A percentile compares a stretch with the other conserved stretches of the same genome.
Evolutionary conservation across 2,888 invertebrate genomes (phyloP).

Genomic region (Melanargia galathea): DNA sequence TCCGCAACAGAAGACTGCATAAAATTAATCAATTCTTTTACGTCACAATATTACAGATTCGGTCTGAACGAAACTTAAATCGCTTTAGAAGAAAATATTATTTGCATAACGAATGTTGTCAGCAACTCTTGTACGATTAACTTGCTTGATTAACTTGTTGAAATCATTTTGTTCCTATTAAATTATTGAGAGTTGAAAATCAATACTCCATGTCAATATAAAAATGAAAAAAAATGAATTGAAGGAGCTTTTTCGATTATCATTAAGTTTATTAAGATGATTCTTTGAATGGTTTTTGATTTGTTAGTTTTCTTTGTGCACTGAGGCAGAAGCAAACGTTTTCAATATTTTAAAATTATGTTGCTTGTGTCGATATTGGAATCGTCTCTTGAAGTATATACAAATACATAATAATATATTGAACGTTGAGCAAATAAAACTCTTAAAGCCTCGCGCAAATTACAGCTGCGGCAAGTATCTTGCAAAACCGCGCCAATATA

Average conservation of each 20-base stretch:
- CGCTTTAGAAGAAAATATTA: constrained; percentile 2
- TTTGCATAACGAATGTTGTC: constrained; percentile 8
- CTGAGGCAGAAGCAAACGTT: constrained; percentile 37
- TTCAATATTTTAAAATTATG: constrained; percentile 14
- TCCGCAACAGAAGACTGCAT: constrained; percentile 43
- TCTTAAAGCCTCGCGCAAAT: no score
- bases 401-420: no score
- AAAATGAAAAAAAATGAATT: constrained; percentile 64
- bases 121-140: constrained; percentile 23
- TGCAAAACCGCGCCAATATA: no score
- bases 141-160: constrained; percentile 31
- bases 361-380: constrained; percentile 31
- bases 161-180: constrained; percentile 12
- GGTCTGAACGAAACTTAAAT: constrained; percentile 22
- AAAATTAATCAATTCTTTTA: constrained; percentile 28
- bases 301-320: constrained; percentile 43
- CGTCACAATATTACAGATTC: constrained; percentile 31
- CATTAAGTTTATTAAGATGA: constrained; percentile 53
- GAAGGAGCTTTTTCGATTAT: constrained; percentile 51
- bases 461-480: no score
- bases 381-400: constrained; percentile 39
- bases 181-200: constrained; percentile 18
- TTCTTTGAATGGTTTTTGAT: constrained; percentile 46
- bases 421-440: constrained; percentile 32
- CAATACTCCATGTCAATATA: constrained; percentile 28